A percentile compares a stretch with the other conserved stretches of the same genome.
These are phyloP conservation scores for Atractosteus spatula DNA, from an alignment of 2,113 vertebrate genomes.

Conservation along the genomic window DNA sequence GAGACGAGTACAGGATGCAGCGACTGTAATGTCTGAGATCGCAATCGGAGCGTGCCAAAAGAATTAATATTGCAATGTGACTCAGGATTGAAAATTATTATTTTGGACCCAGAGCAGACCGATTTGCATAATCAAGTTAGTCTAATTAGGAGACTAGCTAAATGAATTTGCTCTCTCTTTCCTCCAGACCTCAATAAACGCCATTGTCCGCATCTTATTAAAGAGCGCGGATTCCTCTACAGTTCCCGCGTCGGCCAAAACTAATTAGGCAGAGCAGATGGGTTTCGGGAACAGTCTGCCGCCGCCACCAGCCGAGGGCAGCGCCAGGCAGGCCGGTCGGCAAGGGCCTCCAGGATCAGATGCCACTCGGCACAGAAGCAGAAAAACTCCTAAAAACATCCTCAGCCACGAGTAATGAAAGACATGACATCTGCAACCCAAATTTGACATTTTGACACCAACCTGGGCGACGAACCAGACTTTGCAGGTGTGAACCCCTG, in stretches of 20 bases:
- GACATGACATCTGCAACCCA: no score
- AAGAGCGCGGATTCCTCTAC: slow-evolving; percentile 48
- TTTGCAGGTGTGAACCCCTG: no score
- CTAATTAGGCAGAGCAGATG: slow-evolving; percentile 66
- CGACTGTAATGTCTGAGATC: no score
- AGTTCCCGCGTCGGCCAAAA: slow-evolving; percentile 54
- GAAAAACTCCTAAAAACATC: no score
- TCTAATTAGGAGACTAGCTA: slow-evolving; percentile 36
- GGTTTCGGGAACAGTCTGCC: slow-evolving; percentile 12
- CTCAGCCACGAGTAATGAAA: no score
- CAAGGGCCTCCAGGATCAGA: no score
- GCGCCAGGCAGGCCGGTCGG: no score
- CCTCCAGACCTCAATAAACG: slow-evolving; percentile 55
- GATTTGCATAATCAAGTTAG: slow-evolving; percentile 39
- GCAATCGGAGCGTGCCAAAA: neutral
- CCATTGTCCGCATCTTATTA: slow-evolving; percentile 55
- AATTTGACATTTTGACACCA: no score
- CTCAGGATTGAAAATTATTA: slow-evolving; percentile 3
- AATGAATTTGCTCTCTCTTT: slow-evolving; percentile 41
- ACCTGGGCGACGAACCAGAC: no score
- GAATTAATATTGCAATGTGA: slow-evolving; percentile 22
- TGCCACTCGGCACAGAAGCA: no score
- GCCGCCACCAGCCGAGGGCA: no score
- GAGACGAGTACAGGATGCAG: no score
- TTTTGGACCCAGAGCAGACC: slow-evolving; percentile 25